Base-by-base conservation (phyloP, 2,797 vertebrate genomes). In the Alfaro cultratus region DNA sequence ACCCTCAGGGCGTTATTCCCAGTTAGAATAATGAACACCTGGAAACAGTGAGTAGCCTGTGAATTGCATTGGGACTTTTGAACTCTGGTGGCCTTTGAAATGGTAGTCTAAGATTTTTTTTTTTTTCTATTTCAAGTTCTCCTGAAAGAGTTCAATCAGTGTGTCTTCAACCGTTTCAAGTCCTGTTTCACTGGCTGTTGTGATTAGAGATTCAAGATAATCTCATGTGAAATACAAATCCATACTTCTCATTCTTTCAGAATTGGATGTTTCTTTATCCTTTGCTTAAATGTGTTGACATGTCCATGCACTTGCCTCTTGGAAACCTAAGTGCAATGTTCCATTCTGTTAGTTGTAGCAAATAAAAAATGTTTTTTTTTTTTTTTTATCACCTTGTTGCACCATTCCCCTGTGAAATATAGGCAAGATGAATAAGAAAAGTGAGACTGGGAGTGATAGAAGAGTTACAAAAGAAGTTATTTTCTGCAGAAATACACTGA, bases 1-100 rank as follows among this genome's bases (percentile, higher is more conserved):
- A 91, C 93, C 85, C 91, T 77, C 85, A 79, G 90, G 87, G 89
- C 88, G 83, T 88, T 89, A 89, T 88, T 80, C 80, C 84, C 77
- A 46, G 80, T 85, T 83, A 75, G 91, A 93, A 92, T 94, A 94
- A 94, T 94, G 89, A 94, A 91, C 90, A 93, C 89, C 89, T 91
- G 91, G 82, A 88, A 89, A 89, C 81, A 47, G 82, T 39, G 60
- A 74, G 15, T 62, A 76, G 76, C 82, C 31, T 60, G 47, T 80
- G 83, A 77, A 83, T 86, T 80, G 78, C 85, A 90, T 91, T 90
- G 87, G 79, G 86, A 87, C 85, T 85, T 90, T 47, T 93, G 86
- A 92, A 90, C 90, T 88, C 45, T 6, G 41, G 74, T 75, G 78
- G 78, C 83, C 87, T 90, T 85, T 81, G 79, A 83, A 91, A 89